These are phyloP conservation scores for Amiota communis DNA, from an alignment of 2,888 invertebrate genomes.

Conservation along the genomic window DNA sequence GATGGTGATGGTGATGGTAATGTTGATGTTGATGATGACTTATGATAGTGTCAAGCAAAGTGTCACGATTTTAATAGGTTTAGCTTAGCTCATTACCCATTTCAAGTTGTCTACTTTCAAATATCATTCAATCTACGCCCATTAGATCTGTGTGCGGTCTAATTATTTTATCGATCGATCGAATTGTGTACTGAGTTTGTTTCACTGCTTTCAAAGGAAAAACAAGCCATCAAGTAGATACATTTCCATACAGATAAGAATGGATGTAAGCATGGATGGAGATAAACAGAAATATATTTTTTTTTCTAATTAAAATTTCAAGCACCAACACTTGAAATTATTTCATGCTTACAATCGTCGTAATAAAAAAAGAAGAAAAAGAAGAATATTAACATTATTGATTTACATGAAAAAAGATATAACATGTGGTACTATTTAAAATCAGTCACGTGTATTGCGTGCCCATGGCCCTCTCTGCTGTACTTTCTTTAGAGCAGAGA, in stretches of 20 bases:
- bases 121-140: background rate
- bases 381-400: constrained; percentile 46
- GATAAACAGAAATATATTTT: constrained; percentile 34
- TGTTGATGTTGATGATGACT: constrained; percentile 46
- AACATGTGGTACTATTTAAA: constrained; percentile 52
- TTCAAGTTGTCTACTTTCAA: constrained; percentile 1
- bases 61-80: constrained; percentile 66
- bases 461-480: constrained; percentile 1
- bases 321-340: constrained; percentile 47
- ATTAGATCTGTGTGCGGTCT: constrained; percentile 59
- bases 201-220: background rate
- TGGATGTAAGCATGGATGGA: too few species aligned
- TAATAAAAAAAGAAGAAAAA: background rate
- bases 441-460: constrained; percentile 41
- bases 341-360: constrained; percentile 9
- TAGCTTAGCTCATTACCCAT: constrained; percentile 54
- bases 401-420: constrained; percentile 52
- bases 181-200: background rate
- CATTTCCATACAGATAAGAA: constrained; percentile 2
- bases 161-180: constrained; percentile 57
- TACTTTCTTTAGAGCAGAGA: too few species aligned
- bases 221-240: background rate
- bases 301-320: constrained; percentile 61
- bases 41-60: constrained; percentile 66
- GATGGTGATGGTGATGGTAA: too few species aligned